Base-by-base conservation (phyloP, 1,140 invertebrate species). In the Drosophila pectinifera region DNA sequence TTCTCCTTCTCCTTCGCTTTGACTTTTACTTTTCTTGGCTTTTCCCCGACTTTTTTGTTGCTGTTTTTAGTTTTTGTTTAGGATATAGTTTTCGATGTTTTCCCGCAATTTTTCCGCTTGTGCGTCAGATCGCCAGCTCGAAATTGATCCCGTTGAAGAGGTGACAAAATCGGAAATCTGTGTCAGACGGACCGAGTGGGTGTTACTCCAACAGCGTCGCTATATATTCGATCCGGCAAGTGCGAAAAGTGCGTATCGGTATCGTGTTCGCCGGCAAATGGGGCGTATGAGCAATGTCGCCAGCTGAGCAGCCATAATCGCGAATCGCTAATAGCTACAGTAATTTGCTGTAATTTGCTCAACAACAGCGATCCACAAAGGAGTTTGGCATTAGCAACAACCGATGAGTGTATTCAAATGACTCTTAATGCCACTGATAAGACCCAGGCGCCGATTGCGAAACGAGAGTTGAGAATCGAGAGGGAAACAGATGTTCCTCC, bases 311-410 rank as follows among this genome's bases (percentile, higher is more conserved):
- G 28, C 18, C 46, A 43, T 18, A 48, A 34, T 51, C 31, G 13
- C 28, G 5, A 31, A 49, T 39, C 11, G 31, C n/a, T 7, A 48
- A 59, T 68, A 56, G 53, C 8, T 42, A 13, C 36, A 31, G 68
- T 36, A 70, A 82, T 83, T 82, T 73, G 78, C 38, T 79, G 79
- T 63, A 82, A 82, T 74, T 82, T 80, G 53, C 31, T 59, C 42
- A 57, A 73, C 77, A 78, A 77, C 73, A 79, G 36, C 45, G 24
- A 36, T 39, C 26, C 16, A 13, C 42, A 55, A 31, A 77, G 39
- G 45, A 31, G 58, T 6, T 53, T 22, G 36, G 22, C 42, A 67
- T 39, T 55, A 46, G 57, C 63, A 49, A 64, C 24, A 57, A 69
- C 16, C 28, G 26, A 57, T 56, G 26, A 28, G 65, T 57, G 34